phyloP scores from a whole-genome alignment of 2,797 vertebrate species.

The Cuculus canorus region DNA sequence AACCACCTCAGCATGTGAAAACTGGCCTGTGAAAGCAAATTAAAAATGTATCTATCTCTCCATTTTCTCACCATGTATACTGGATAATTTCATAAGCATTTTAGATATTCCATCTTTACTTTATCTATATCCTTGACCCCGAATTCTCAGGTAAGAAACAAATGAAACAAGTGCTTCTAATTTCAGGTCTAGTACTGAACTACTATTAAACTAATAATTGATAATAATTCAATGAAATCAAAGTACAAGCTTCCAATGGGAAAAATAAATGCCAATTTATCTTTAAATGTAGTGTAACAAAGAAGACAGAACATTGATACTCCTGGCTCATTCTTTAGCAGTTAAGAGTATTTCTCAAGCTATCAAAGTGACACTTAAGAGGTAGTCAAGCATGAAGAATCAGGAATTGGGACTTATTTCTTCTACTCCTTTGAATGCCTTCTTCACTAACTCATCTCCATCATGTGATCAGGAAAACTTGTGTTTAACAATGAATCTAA shows the following conservation, averaged over 20 bases:
- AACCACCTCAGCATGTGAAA: not conserved
- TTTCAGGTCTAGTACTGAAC: not conserved
- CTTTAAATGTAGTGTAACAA: not conserved
- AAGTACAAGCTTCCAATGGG: not conserved
- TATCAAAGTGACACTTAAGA: not conserved
- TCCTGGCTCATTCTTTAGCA: not conserved
- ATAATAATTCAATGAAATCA: conserved; percentile 13
- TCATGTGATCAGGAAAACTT: not conserved
- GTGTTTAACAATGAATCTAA: not conserved
- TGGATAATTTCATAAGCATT: not conserved
- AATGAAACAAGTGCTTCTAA: not conserved
- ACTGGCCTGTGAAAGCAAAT: not conserved
- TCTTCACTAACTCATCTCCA: not conserved
- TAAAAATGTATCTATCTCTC: not conserved
- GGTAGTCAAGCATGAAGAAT: not conserved
- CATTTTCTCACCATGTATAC: not conserved
- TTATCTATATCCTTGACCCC: not conserved
- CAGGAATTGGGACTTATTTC: not conserved
- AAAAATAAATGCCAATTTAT: not conserved
- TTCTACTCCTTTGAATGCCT: not conserved
- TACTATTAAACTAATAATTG: not conserved
- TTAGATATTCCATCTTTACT: not conserved
- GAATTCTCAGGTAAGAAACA: not conserved
- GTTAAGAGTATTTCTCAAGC: not conserved
- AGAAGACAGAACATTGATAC: not conserved